These are phyloP conservation scores for Lasioglossum marginatum DNA, from an alignment of 2,888 invertebrate genomes.

Conservation along the genomic window DNA sequence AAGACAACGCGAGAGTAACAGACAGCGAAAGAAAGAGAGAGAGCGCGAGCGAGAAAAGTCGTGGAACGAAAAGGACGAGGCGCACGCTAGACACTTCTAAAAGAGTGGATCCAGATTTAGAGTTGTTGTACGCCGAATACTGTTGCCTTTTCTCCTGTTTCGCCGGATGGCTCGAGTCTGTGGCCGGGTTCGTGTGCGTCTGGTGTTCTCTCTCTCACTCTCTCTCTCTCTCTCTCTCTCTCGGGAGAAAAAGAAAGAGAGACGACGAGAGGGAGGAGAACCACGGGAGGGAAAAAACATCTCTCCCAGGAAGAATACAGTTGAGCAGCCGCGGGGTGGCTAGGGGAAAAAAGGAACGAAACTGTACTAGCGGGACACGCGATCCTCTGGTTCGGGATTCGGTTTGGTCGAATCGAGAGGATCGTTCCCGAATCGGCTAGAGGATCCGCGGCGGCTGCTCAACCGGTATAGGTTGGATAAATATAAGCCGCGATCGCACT, in stretches of 20 bases:
- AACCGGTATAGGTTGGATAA: constrained; percentile 48
- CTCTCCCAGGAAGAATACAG: constrained; percentile 78
- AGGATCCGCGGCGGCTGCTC: constrained; percentile 3
- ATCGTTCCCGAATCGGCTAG: not conserved
- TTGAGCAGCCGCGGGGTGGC: constrained; percentile 55
- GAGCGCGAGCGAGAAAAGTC: constrained; percentile 1
- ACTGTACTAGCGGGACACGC: constrained; percentile 11
- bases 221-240: not conserved
- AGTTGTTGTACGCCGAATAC: constrained; percentile 73
- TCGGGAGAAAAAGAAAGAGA: not conserved
- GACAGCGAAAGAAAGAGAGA: constrained; percentile 10
- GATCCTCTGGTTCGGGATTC: not conserved
- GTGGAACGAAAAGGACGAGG: not conserved
- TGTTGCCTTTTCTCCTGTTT: constrained; percentile 65
- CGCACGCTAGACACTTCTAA: constrained; percentile 75
- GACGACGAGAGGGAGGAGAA: not conserved
- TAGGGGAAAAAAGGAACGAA: constrained; percentile 33
- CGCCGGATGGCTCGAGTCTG: constrained; percentile 41
- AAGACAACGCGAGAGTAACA: not conserved
- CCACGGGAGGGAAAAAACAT: constrained; percentile 49
- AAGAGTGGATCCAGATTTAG: constrained; percentile 79
- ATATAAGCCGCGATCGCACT: constrained; percentile 58
- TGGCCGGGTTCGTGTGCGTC: constrained; percentile 10
- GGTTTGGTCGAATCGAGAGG: not conserved
- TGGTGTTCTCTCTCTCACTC: not conserved